Conservation (phyloP, 1,140 invertebrate species). For the Philopotamus ludificatus region DNA sequence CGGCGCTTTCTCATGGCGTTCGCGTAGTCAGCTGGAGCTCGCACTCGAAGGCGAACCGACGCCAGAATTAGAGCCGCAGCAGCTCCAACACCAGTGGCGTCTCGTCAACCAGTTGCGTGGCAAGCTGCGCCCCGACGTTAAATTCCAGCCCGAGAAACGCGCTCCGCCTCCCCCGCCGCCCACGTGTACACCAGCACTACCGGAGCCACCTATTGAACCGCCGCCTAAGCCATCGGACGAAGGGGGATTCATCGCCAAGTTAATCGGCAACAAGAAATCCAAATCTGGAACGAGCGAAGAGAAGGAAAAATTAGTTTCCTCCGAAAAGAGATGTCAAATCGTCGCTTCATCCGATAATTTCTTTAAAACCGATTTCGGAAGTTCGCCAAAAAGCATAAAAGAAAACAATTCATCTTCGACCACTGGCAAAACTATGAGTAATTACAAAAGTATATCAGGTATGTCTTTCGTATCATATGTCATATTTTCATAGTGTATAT, state of each 20-base stretch:
- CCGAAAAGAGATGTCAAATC: conserved; percentile 46
- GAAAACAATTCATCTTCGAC: neutral
- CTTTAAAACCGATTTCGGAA: conserved; percentile 50
- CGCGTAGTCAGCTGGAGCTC: conserved; percentile 61
- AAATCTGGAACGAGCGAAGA: conserved; percentile 49
- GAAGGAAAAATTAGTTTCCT: conserved; percentile 48
- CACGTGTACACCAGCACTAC: neutral
- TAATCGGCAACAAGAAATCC: conserved; percentile 48
- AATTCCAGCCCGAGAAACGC: conserved; percentile 41
- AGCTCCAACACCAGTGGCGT: conserved; percentile 52
- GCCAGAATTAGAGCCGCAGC: conserved; percentile 42
- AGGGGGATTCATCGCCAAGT: conserved; percentile 50
- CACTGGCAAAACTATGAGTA: too few relatives aligned
- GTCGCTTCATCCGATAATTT: conserved; percentile 53
- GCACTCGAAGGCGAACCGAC: conserved; percentile 16
- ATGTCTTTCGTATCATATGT: too few relatives aligned
- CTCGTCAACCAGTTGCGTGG: conserved; percentile 54
- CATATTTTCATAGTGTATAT: too few relatives aligned
- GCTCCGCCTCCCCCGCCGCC: neutral
- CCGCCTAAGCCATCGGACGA: conserved; percentile 22
- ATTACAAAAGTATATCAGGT: conserved; percentile 32
- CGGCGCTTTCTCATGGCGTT: conserved; percentile 76
- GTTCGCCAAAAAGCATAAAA: conserved; percentile 34
- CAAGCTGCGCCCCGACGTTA: conserved; percentile 51
- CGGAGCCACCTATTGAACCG: conserved; percentile 26